Base-by-base conservation (phyloP, 2,888 invertebrate genomes). In the Hyalella azteca region DNA sequence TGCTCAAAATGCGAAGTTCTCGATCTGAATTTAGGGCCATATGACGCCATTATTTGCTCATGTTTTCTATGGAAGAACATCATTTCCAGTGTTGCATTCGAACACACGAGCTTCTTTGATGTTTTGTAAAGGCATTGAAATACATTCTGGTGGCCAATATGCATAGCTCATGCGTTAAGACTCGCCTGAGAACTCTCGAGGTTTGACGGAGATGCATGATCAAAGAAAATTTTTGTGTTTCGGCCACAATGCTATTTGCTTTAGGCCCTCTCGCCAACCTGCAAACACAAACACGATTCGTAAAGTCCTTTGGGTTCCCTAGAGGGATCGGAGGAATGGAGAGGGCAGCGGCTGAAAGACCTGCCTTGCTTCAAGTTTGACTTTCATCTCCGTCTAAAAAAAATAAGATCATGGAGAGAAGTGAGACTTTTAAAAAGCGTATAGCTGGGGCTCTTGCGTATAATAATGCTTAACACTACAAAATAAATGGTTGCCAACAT, bases 251-350 rank as follows among this genome's bases (percentile, higher is more conserved):
- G 66, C 36, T 36, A 66, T 66, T 66, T 66, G 36, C 66, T 66
- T 66, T 22, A 39, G 36, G 66, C 66, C 66, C 19, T 29, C 29
- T 36, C 66, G 66, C 13, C 66, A 66, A 66, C n/a, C 36, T 32
- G 36, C 66, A 66, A 66, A 66, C 66, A 66, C 66, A 66, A 66
- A 66, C 66, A 66, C 32, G 66, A 32, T 66, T 32, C 66, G 66
- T 36, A 66, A 39, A 66, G 66, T 66, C 66, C 36, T 66, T 66
- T 66, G n/a, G 29, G 36, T 32, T 66, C 66, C 36, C 66, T 7
- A 7, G 66, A 66, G 19, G 19, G 13, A 19, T 19, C 22, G 19
- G 32, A 19, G 36, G 29, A 66, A 66, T 66, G 66, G 66, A 66
- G 66, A 66, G 39, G 66, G 66, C 29, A 39, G 32, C 66, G 32